These are phyloP conservation scores for Idaea dimidiata DNA, from an alignment of 2,888 invertebrate genomes.

Conservation along the genomic window DNA sequence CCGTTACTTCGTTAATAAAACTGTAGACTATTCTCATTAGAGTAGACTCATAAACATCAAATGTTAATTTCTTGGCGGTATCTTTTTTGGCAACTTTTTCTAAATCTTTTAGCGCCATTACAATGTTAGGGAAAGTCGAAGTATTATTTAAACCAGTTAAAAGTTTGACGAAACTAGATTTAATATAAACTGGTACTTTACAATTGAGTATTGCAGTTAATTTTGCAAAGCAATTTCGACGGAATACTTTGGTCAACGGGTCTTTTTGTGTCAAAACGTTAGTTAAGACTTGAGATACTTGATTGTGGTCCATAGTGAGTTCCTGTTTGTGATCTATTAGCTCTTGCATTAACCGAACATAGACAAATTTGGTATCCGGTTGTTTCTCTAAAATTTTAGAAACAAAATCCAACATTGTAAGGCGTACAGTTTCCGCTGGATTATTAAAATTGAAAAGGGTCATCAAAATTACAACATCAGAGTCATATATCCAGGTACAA, in stretches of 20 bases:
- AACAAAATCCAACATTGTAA: conserved; percentile 78
- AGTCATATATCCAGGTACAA: conserved; percentile 60
- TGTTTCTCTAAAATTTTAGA: conserved; percentile 49
- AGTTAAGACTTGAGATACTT: conserved; percentile 82
- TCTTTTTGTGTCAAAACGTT: conserved; percentile 81
- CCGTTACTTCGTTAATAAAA: conserved; percentile 77
- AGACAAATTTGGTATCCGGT: conserved; percentile 55
- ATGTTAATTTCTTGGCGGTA: conserved; percentile 45
- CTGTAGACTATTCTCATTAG: conserved; percentile 78
- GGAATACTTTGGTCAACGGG: conserved; percentile 61
- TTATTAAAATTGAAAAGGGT: conserved; percentile 81
- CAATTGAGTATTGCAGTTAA: conserved; percentile 57
- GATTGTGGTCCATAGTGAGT: conserved; percentile 84
- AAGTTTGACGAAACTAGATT: conserved; percentile 70
- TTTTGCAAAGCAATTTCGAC: conserved; percentile 59
- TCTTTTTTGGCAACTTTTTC: conserved; percentile 43
- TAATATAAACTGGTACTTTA: conserved; percentile 67
- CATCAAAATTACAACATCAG: conserved; percentile 73
- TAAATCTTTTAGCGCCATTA: conserved; percentile 47
- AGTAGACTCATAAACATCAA: conserved; percentile 75
- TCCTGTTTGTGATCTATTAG: conserved; percentile 78
- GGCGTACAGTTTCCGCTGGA: conserved; percentile 76
- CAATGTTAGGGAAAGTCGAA: conserved; percentile 61
- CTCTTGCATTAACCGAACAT: conserved; percentile 69
- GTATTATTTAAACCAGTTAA: conserved; percentile 69